Evolutionary conservation across 1,140 invertebrate genomes (phyloP).

Genomic region (Solenopsis invicta): DNA sequence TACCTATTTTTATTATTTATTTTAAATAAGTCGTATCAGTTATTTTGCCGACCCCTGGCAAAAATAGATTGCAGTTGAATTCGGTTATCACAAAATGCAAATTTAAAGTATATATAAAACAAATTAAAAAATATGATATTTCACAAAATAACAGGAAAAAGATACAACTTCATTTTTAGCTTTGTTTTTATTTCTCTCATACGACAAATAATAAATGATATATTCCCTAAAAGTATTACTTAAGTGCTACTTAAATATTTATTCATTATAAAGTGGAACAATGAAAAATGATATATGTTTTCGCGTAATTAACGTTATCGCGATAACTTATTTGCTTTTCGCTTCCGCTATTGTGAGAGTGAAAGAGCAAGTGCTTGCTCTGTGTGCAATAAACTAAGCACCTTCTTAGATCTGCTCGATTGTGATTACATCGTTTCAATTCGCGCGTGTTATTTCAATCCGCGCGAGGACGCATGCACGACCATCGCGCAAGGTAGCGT

Average conservation of each 20-base stretch:
- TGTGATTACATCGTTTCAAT: conserved; percentile 28
- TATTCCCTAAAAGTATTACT: no score
- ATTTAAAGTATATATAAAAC: no score
- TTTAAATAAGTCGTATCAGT: no score
- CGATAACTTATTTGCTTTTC: conserved; percentile 10
- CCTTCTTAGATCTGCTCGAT: conserved; percentile 12
- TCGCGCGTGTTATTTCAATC: conserved; percentile 38
- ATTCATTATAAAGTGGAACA: not conserved
- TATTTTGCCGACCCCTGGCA: no score
- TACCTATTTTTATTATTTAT: no score
- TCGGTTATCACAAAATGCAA: not conserved
- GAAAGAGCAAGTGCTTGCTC: not conserved
- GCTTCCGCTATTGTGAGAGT: not conserved
- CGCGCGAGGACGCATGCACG: conserved; percentile 24
- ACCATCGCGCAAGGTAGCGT: conserved; percentile 49
- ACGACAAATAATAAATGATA: not conserved
- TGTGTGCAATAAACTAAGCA: not conserved
- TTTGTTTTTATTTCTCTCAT: not conserved
- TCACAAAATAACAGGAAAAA: not conserved
- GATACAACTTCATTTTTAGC: not conserved
- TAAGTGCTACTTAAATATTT: not conserved
- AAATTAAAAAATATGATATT: not conserved
- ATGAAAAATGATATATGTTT: not conserved
- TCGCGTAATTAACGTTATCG: not conserved
- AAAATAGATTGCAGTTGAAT: not conserved